Percentiles rank a stretch among this genome's conserved stretches.
Conservation (phyloP, 2,113 vertebrate genomes). For the Erpornis zantholeuca region DNA sequence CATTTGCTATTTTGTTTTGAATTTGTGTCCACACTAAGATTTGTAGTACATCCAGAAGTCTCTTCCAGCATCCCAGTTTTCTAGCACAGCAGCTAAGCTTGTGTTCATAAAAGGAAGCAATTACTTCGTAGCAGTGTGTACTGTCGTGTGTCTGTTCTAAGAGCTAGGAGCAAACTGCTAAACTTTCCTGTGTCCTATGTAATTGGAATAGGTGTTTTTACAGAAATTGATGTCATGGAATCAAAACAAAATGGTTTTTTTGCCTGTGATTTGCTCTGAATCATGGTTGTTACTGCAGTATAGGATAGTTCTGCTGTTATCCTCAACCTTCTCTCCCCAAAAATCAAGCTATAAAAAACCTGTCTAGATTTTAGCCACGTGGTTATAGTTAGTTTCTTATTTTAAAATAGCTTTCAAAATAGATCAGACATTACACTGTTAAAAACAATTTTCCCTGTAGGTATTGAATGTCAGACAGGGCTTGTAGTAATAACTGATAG, state of each 20-base stretch:
- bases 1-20: not conserved
- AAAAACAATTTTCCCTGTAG: constrained; percentile 80
- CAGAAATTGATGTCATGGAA: not conserved
- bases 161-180: not conserved
- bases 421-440: constrained; percentile 79
- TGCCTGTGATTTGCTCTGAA: not conserved
- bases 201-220: not conserved
- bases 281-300: not conserved
- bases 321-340: not conserved
- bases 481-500: constrained; percentile 83
- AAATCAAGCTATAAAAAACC: constrained; percentile 17
- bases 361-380: constrained; percentile 74
- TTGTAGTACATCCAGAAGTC: not conserved
- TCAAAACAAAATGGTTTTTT: constrained; percentile 6
- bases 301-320: constrained; percentile 17
- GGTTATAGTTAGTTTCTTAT: constrained; percentile 79
- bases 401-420: constrained; percentile 79
- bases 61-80: not conserved
- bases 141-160: not conserved
- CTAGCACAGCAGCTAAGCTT: not conserved
- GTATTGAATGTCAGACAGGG: constrained; percentile 80
- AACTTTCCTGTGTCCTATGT: not conserved
- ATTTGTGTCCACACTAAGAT: not conserved
- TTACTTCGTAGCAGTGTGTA: not conserved
- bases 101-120: not conserved